These are phyloP conservation scores for Doryteuthis pealeii DNA, from an alignment of 1,140 invertebrate species.

Conservation along the genomic window DNA sequence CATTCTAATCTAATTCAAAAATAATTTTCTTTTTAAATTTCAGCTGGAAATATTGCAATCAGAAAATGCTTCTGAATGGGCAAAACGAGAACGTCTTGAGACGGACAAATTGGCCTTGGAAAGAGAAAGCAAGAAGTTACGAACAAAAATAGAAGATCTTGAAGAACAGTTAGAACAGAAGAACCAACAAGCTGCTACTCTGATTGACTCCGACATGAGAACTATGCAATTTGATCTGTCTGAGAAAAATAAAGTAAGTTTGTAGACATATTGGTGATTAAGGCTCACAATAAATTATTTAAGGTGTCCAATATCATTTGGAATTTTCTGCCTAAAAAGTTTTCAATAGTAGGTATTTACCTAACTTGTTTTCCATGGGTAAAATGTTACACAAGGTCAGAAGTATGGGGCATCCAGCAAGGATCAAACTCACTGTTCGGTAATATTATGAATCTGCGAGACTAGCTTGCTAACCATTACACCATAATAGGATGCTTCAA, in stretches of 20 bases:
- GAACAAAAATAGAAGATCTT: constrained; percentile 77
- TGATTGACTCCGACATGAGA: constrained; percentile 69
- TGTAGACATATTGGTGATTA: background rate
- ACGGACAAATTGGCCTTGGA: constrained; percentile 85
- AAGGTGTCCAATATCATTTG: background rate
- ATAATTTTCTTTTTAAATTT: constrained; percentile 18
- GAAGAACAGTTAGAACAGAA: constrained; percentile 71
- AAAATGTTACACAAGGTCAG: no score
- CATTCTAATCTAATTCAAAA: no score
- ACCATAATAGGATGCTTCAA: no score
- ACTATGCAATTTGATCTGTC: constrained; percentile 74
- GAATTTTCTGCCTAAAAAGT: no score
- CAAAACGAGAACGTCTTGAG: constrained; percentile 83
- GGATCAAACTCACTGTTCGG: no score
- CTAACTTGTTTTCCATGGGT: no score
- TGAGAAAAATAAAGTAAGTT: constrained; percentile 72
- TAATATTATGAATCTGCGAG: no score
- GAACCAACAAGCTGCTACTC: constrained; percentile 57
- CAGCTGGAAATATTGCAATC: constrained; percentile 81
- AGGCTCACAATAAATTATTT: constrained; percentile 6
- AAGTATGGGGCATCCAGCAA: no score
- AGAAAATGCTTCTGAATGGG: constrained; percentile 92
- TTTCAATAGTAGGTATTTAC: no score
- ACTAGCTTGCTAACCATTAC: no score
- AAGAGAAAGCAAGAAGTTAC: constrained; percentile 85